These are phyloP conservation scores for Paramormyrops hopkinsi DNA, from an alignment of 2,797 vertebrate genomes.

Conservation along the genomic window DNA sequence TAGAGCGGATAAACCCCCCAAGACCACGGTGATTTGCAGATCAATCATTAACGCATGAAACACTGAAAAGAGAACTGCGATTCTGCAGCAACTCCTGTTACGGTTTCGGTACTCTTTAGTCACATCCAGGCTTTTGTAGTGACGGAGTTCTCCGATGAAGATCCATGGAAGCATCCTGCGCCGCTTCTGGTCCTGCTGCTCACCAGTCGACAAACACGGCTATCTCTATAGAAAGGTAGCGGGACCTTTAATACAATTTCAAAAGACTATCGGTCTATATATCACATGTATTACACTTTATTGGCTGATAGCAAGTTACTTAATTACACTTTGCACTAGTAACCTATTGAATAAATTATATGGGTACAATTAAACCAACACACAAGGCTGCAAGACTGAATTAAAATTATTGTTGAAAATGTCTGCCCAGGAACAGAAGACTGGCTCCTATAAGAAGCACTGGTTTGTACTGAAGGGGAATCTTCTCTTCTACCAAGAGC, in stretches of 20 bases:
- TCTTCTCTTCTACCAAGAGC: slow-evolving; percentile 88
- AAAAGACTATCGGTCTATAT: neutral
- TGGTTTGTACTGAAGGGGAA: slow-evolving; percentile 88
- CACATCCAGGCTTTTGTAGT: neutral
- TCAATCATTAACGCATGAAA: neutral
- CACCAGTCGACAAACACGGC: slow-evolving; percentile 74
- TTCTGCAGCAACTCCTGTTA: neutral
- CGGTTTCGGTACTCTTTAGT: neutral
- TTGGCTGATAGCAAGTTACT: neutral
- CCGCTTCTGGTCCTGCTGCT: slow-evolving; percentile 69
- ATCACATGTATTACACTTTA: neutral
- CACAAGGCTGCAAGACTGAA: neutral
- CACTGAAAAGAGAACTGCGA: neutral
- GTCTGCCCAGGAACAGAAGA: slow-evolving; percentile 54
- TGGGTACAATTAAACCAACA: neutral
- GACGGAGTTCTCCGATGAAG: slow-evolving; percentile 70
- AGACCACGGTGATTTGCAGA: neutral
- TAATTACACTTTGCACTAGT: neutral
- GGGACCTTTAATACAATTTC: neutral
- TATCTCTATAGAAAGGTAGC: slow-evolving; percentile 72
- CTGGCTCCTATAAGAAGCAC: slow-evolving; percentile 75
- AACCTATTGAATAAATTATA: neutral
- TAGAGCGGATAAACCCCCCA: neutral
- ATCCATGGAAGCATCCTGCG: slow-evolving; percentile 71
- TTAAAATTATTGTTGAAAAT: neutral